Evolutionary conservation across 2,113 vertebrate genomes (phyloP), one percentile per base, ranked within the genome.

Genomic region (Catharus bicknelli): DNA sequence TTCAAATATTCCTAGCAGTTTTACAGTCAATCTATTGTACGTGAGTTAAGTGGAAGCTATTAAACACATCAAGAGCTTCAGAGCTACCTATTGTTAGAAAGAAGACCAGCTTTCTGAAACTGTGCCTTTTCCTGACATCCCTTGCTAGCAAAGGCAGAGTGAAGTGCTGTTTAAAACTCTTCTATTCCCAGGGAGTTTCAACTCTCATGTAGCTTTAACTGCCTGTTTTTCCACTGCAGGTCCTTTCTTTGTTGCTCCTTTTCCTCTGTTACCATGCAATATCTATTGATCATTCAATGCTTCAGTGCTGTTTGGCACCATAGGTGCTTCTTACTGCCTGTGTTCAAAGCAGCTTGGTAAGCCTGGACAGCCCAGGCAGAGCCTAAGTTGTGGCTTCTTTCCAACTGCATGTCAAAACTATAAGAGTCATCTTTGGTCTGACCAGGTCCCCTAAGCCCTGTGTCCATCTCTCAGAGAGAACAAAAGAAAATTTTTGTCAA

Each of bases 81-180:
- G 75, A 90, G 34, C 29, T 29, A 62, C 70, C 79, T 93, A 86
- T 93, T 95, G 79, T 94, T 90, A 86, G 51, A 88, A 86, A 70
- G 72, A 93, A 67, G 75, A 58, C 79, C 90, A 70, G 48, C 34
- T 93, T 94, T 91, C 90, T 83, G 82, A 95, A 93, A 62, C 57
- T 43, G 74, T 91, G 63, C 67, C 72, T 94, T 88, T 95, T 91
- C 51, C 90, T 88, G 68, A 93, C 86, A 93, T 47, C 21, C 67
- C 40, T 83, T 91, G 45, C 81, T 57, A 74, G 78, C 86, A 81
- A 83, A 86, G 47, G 77, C 76, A 96, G 64, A 88, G 32, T 66
- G 72, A 96, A 90, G 86, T 83, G 83, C 72, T 94, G 58, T 74
- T 93, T 85, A 91, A 95, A 94, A 94, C 85, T 90, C 82, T 90